Percentiles rank a stretch among this genome's conserved stretches.
Evolutionary conservation across 2,888 invertebrate species (phyloP).

Genomic region (Amblyjoppa fuscipennis): DNA sequence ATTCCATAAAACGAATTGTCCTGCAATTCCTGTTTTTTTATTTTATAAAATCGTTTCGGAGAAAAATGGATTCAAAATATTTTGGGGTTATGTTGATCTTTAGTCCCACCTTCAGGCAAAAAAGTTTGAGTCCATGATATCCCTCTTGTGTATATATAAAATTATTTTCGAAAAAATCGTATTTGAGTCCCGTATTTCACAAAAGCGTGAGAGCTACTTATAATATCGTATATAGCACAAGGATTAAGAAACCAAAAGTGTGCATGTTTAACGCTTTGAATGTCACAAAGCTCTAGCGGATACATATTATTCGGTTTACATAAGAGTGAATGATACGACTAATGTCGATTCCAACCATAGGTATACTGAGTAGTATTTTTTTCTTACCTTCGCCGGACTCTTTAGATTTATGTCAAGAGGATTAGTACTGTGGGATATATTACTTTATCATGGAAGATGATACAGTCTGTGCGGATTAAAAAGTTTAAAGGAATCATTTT

Average conservation of each 20-base stretch:
- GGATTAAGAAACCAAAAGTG: constrained; percentile 70
- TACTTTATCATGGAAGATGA: not conserved
- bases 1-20: no score
- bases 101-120: no score
- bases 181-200: not conserved
- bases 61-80: no score
- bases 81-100: no score
- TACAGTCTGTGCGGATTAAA: not conserved
- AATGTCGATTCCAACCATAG: not conserved
- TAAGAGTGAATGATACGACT: constrained; percentile 35
- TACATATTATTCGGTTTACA: constrained; percentile 53
- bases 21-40: no score
- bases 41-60: no score
- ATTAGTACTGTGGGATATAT: not conserved
- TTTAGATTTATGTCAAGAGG: not conserved
- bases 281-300: constrained; percentile 58
- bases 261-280: constrained; percentile 66
- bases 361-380: constrained; percentile 7
- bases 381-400: not conserved
- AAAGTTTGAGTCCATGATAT: no score
- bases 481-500: not conserved
- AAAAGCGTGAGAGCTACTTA: not conserved
- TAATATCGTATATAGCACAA: constrained; percentile 6
- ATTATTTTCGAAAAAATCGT: not conserved
- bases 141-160: not conserved